phyloP scores from a whole-genome alignment of 2,888 invertebrate species.

The Pollenia amentaria region DNA sequence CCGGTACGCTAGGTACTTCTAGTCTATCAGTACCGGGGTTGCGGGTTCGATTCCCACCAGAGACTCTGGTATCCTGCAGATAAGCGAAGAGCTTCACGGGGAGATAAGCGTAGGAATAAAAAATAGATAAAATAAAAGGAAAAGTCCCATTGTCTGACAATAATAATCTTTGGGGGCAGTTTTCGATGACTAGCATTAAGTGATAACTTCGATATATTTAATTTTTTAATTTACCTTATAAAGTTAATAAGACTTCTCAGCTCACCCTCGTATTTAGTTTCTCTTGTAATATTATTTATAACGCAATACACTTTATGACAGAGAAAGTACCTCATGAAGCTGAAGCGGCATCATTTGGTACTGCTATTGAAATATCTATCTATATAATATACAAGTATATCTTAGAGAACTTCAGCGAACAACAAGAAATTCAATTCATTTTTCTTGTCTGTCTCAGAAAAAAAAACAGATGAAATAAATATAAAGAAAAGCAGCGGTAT shows the following conservation, averaged over 20 bases:
- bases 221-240: not conserved
- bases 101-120: too few relatives aligned
- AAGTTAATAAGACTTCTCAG: not conserved
- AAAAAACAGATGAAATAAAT: slow-evolving; percentile 1
- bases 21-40: too few relatives aligned
- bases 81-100: too few relatives aligned
- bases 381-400: not conserved
- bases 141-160: too few relatives aligned
- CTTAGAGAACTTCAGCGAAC: slow-evolving; percentile 5
- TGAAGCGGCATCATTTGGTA: slow-evolving; percentile 28
- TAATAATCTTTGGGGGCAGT: too few relatives aligned
- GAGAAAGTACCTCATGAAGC: slow-evolving; percentile 34
- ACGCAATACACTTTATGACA: slow-evolving; percentile 50
- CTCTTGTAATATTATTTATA: slow-evolving; percentile 26
- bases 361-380: slow-evolving; percentile 34
- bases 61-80: too few relatives aligned
- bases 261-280: not conserved
- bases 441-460: slow-evolving; percentile 46
- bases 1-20: too few relatives aligned
- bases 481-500: slow-evolving; percentile 23
- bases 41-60: too few relatives aligned
- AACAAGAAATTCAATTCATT: slow-evolving; percentile 53
- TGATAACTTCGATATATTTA: too few relatives aligned
- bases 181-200: too few relatives aligned
- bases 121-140: too few relatives aligned